phyloP scores from a whole-genome alignment of 1,140 invertebrate species.

The Drosophila ogumai region DNA sequence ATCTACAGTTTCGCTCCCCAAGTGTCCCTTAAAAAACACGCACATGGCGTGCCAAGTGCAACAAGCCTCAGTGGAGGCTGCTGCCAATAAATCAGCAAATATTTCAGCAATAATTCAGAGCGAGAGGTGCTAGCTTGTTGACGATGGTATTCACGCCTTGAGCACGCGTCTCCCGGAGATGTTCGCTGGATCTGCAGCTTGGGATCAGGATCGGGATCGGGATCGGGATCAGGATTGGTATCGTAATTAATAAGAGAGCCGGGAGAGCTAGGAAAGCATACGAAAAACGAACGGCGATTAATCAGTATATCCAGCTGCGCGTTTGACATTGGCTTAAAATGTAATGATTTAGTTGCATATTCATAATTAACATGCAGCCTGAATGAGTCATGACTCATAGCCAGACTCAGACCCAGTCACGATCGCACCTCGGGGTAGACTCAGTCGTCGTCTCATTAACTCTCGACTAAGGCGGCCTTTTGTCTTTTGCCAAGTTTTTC shows the following conservation, averaged over 20 bases:
- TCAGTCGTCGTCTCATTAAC: constrained; percentile 76
- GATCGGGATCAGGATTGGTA: constrained; percentile 17
- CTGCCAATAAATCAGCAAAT: constrained; percentile 78
- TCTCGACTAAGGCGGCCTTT: constrained; percentile 60
- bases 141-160: constrained; percentile 79
- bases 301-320: constrained; percentile 74
- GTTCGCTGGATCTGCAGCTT: constrained; percentile 8
- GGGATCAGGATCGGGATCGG: constrained; percentile 6
- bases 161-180: constrained; percentile 56
- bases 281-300: constrained; percentile 47
- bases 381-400: constrained; percentile 53
- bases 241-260: constrained; percentile 66
- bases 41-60: constrained; percentile 68
- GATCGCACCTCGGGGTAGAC: constrained; percentile 40
- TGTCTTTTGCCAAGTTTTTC: constrained; percentile 44
- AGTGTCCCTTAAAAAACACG: constrained; percentile 42
- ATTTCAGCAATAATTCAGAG: constrained; percentile 82
- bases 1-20: not conserved
- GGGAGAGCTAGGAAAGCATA: constrained; percentile 17
- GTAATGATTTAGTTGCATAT: constrained; percentile 83
- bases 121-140: constrained; percentile 78
- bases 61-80: constrained; percentile 16
- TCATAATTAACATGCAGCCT: constrained; percentile 73
- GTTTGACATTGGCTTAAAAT: constrained; percentile 80
- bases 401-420: constrained; percentile 12